Evolutionary conservation across 2,888 invertebrate genomes (phyloP).

Genomic region (Cantharis rufa): DNA sequence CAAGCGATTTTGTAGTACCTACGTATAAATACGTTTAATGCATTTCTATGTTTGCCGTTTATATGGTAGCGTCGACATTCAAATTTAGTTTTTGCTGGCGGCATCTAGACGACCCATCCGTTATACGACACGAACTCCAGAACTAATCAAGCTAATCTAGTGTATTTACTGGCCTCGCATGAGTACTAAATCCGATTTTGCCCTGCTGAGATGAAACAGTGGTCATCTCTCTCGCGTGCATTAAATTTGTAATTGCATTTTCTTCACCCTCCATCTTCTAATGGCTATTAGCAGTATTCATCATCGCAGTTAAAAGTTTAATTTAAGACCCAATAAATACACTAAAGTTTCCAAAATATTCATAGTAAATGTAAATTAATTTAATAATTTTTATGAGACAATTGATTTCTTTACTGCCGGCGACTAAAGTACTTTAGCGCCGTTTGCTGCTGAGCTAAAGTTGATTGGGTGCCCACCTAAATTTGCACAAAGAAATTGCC

Average conservation of each 20-base stretch:
- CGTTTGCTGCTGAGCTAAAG: too few relatives aligned
- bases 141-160: slow-evolving; percentile 52
- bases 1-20: background rate
- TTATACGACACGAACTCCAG: slow-evolving; percentile 43
- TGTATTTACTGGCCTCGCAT: slow-evolving; percentile 49
- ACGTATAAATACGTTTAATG: background rate
- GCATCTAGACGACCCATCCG: slow-evolving; percentile 31
- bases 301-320: too few relatives aligned
- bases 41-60: slow-evolving; percentile 10
- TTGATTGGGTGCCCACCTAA: too few relatives aligned
- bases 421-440: too few relatives aligned
- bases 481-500: too few relatives aligned
- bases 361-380: too few relatives aligned
- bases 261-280: slow-evolving; percentile 30
- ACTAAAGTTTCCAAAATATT: too few relatives aligned
- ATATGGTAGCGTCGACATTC: slow-evolving; percentile 37
- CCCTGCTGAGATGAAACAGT: slow-evolving; percentile 39
- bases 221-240: slow-evolving; percentile 31
- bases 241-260: slow-evolving; percentile 31
- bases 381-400: too few relatives aligned
- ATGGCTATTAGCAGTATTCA: slow-evolving; percentile 33
- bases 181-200: slow-evolving; percentile 46
- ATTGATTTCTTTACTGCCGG: too few relatives aligned
- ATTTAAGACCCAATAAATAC: too few relatives aligned
- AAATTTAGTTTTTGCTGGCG: slow-evolving; percentile 40